Conservation (phyloP, 2,888 invertebrate species). For the Conus canariensis region DNA sequence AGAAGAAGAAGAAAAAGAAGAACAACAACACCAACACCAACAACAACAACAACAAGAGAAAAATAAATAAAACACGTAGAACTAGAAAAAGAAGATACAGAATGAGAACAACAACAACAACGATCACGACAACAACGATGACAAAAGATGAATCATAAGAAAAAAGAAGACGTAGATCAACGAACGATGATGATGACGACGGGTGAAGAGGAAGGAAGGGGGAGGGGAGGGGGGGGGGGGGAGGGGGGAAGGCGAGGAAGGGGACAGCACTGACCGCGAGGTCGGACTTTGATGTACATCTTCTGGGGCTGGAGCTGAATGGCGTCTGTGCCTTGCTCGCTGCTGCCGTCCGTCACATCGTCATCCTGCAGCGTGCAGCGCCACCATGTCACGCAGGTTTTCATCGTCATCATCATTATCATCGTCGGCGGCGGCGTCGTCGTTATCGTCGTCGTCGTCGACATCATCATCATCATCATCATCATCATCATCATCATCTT, state of each 20-base stretch:
- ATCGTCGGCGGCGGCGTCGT: neutral
- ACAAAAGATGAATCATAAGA: too few species aligned
- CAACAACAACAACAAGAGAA: too few species aligned
- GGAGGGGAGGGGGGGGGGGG: neutral
- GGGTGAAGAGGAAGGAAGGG: too few species aligned
- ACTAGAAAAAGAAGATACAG: too few species aligned
- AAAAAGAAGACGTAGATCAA: too few species aligned
- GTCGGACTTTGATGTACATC: slow-evolving; percentile 73
- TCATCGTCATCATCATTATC: neutral
- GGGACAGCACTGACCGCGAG: slow-evolving; percentile 56
- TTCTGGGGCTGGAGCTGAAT: slow-evolving; percentile 68
- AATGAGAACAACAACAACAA: too few species aligned
- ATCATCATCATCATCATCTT: slow-evolving; percentile 20
- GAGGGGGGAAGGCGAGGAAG: neutral
- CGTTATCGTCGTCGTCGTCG: too few species aligned
- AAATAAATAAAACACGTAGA: too few species aligned
- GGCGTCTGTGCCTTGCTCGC: slow-evolving; percentile 31
- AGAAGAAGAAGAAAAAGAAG: too few species aligned
- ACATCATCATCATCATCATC: neutral
- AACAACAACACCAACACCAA: too few species aligned
- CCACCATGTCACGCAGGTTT: neutral
- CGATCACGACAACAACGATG: too few species aligned
- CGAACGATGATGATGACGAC: too few species aligned
- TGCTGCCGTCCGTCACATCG: slow-evolving; percentile 37
- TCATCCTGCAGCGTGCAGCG: slow-evolving; percentile 28